Base-by-base conservation (phyloP, 2,113 vertebrate species). In the Hyperopisus bebe region DNA sequence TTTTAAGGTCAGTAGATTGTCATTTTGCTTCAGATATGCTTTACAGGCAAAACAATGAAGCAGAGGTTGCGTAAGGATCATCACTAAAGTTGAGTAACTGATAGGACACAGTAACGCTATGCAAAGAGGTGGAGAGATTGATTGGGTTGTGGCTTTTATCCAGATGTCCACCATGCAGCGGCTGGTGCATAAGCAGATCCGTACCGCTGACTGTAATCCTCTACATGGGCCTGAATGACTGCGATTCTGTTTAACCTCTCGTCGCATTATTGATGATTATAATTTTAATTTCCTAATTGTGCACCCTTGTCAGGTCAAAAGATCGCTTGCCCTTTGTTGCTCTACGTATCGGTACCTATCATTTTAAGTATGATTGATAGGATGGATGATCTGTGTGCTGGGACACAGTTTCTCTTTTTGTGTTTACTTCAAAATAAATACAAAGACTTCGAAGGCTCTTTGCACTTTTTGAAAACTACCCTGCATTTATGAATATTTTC, bases 361-460 rank as follows among this genome's bases (percentile, higher is more conserved):
- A 55, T 55, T 89, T 89, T 15, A 80, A 15, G 35, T 19, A 3
- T 42, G 27, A 77, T 24, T 80, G 39, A 42, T 55, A 5, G 4
- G 47, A 2, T 48, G 48, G 13, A 51, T 89, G 74, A 51, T 27
- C 80, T 82, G 47, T 3, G 31, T 83, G 31, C 39, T 83, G n/a
- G 17, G 35, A 82, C 39, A 82, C 19, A 82, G 15, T 13, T 55
- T 70, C 74, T 27, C 48, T 89, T 74, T 51, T 86, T 88, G 5
- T 88, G 46, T 80, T 89, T 24, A 80, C 74, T 17, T 44, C 15
- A 82, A 88, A 88, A 74, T 82, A 55, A 80, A 53, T 53, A 82
- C 55, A 46, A 82, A 80, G 13, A 42, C 35, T 80, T 80, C 4
- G 0, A 80, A 42, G 74, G 74, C 74, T 42, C 31, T 19, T 35